Percentiles rank a stretch among this genome's conserved stretches.
Conservation (phyloP, 2,113 vertebrate species). For the Falco punctatus region DNA sequence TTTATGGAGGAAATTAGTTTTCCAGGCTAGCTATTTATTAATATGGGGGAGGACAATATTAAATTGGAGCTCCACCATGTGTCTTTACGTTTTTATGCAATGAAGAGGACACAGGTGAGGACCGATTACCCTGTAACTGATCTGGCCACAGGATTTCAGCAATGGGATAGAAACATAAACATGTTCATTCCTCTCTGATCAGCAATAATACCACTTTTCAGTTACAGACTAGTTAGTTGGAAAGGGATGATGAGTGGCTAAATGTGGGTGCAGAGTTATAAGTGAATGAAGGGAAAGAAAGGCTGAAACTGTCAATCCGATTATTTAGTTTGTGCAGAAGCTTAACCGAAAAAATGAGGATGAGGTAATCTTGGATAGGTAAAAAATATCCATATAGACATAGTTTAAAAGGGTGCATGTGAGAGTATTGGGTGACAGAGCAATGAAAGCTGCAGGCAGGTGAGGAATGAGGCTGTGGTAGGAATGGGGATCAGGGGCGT, state of each 20-base stretch:
- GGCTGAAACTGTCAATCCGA: background rate
- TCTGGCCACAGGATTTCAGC: background rate
- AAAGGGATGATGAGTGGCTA: background rate
- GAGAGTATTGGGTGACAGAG: background rate
- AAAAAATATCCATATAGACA: background rate
- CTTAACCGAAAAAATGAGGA: background rate
- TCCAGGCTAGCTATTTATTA: constrained; percentile 22
- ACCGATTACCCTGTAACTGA: background rate
- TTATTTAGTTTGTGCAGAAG: background rate
- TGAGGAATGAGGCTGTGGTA: background rate
- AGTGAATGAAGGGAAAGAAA: background rate
- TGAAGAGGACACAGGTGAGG: background rate
- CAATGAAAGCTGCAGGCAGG: background rate
- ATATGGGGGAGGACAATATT: background rate
- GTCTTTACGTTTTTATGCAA: background rate
- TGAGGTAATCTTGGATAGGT: background rate
- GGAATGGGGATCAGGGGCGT: background rate
- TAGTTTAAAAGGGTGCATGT: background rate
- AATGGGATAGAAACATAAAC: background rate
- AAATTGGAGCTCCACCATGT: background rate
- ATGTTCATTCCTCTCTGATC: background rate
- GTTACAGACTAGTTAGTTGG: background rate
- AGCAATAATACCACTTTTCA: background rate
- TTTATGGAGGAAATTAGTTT: constrained; percentile 41
- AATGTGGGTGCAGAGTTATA: background rate